Percentiles rank a stretch among this genome's conserved stretches.
Conservation (phyloP, 1,140 invertebrate genomes). For the Drosophila parabipectinata region DNA sequence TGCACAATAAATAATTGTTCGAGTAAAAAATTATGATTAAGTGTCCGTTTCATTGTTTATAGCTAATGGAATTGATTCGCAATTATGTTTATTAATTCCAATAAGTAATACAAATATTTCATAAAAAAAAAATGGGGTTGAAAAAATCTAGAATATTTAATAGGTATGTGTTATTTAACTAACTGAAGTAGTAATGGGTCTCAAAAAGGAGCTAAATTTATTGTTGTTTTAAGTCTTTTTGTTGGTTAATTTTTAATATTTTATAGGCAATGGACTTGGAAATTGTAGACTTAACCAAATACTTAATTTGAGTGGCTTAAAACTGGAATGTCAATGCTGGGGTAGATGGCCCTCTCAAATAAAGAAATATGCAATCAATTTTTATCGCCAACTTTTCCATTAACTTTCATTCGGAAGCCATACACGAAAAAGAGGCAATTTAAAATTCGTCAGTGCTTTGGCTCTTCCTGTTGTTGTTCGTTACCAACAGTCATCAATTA, state of each 20-base stretch:
- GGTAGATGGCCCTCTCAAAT: background rate
- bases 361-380: conserved; percentile 32
- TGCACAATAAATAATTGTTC: conserved; percentile 28
- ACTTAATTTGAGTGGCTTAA: conserved; percentile 25
- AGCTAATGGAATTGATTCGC: background rate
- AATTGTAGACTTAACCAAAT: conserved; percentile 24
- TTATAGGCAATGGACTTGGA: conserved; percentile 23
- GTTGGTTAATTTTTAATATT: background rate
- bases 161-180: background rate
- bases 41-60: conserved; percentile 3
- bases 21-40: conserved; percentile 35
- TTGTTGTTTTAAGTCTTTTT: too few species aligned
- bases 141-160: background rate
- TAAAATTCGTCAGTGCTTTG: conserved; percentile 58
- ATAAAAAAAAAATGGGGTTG: too few species aligned
- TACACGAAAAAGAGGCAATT: conserved; percentile 58
- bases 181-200: background rate
- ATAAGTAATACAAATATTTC: background rate
- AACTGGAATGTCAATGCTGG: background rate
- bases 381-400: conserved; percentile 42
- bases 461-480: conserved; percentile 55
- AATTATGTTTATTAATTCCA: conserved; percentile 19
- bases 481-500: conserved; percentile 78
- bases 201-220: too few species aligned
- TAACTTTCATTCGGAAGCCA: conserved; percentile 39